These are phyloP conservation scores for Gonatopus flavifemur DNA, from an alignment of 1,140 invertebrate species.

Conservation along the genomic window DNA sequence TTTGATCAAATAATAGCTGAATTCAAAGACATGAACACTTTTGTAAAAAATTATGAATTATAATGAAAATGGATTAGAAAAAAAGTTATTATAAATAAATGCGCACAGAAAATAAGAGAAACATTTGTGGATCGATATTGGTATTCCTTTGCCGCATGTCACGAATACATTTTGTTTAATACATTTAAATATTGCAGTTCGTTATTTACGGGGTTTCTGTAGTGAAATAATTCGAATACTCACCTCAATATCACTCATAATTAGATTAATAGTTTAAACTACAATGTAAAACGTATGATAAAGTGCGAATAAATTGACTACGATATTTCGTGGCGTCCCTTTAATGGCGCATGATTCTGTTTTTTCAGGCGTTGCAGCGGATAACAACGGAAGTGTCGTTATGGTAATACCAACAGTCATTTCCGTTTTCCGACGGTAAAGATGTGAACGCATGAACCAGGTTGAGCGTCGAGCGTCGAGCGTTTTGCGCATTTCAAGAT, in stretches of 20 bases:
- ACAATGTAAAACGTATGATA: conserved; percentile 8
- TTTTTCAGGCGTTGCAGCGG: conserved; percentile 15
- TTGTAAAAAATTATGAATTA: not conserved
- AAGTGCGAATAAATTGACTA: conserved; percentile 9
- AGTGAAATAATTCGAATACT: conserved; percentile 6
- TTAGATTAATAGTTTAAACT: not conserved
- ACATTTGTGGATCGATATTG: conserved; percentile 33
- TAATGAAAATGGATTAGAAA: not conserved
- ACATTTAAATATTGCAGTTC: not conserved
- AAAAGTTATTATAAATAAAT: not conserved
- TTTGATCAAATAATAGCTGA: not conserved
- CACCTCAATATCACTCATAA: conserved; percentile 43
- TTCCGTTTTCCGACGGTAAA: too few relatives aligned
- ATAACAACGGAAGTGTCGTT: conserved; percentile 23
- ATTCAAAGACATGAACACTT: not conserved
- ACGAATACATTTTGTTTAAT: not conserved
- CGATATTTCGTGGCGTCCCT: conserved; percentile 21
- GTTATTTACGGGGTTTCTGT: not conserved
- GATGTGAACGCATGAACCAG: too few relatives aligned
- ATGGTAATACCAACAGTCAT: conserved; percentile 14
- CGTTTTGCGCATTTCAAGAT: too few relatives aligned
- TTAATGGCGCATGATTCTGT: conserved; percentile 27
- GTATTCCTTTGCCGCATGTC: conserved; percentile 15
- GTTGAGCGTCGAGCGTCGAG: too few relatives aligned
- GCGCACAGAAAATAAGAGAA: too few relatives aligned